Base-by-base conservation (phyloP, 2,113 vertebrate genomes). In the Anthoscopus minutus region DNA sequence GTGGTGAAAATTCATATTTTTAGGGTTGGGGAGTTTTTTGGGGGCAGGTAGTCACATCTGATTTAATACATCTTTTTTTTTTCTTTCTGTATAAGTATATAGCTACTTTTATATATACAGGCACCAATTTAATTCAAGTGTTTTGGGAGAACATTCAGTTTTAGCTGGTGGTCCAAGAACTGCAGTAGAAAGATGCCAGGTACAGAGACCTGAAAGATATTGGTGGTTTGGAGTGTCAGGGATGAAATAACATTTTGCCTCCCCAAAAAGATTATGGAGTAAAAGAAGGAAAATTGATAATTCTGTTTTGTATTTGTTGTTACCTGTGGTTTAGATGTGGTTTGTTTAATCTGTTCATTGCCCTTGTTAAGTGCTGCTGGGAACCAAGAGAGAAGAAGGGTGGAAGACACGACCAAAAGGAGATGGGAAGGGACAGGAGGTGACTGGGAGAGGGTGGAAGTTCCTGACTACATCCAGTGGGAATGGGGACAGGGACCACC, bases 11-110 rank as follows among this genome's bases (percentile, higher is more conserved):
- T 2, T 58, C 28, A 0, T 30, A n/a, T 38, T 88, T 64, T 45
- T 57, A 67, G 4, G 3, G 4, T 13, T 40, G 13, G 1, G 0
- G 3, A n/a, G 1, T 21, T 42, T 69, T 44, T 57, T 53, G 2
- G 4, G 44, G 42, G 13, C 44, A 67, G 6, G 10, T 12, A 33
- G 14, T 38, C 10, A 58, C 10, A 64, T 45, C 5, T 37, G 4
- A 5, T n/a, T 50, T 10, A 56, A 35, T 19, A 3, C 0, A 9
- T 38, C 10, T 33, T 33, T 2, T 12, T 37, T 53, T 60, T 58
- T 30, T 35, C 8, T 58, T 27, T 15, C 35, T 62, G 3, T 58
- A 4, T 30, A 51, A 45, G 37, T 20, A 42, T 4, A 58, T 7
- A 58, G 6, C 18, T 64, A 6, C 0, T 0, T 24, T 3, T 35